These are phyloP conservation scores for Chelmon rostratus DNA, from an alignment of 2,797 vertebrate species.

Conservation along the genomic window DNA sequence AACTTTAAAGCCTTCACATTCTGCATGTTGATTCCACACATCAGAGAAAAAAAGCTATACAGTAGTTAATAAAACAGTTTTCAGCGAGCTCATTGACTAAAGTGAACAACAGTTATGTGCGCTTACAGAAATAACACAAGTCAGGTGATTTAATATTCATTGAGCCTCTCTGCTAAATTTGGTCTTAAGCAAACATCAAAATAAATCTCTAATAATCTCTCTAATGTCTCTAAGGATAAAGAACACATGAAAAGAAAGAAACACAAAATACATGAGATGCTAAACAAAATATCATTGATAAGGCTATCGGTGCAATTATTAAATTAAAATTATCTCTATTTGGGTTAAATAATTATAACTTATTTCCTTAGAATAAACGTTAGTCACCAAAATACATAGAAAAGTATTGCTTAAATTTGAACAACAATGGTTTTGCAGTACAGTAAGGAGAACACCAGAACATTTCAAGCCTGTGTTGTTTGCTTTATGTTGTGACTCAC, in stretches of 20 bases:
- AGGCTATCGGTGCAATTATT: slow-evolving; percentile 65
- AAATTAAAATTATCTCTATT: slow-evolving; percentile 27
- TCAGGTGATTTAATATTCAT: background rate
- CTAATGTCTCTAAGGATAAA: slow-evolving; percentile 9
- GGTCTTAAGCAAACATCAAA: slow-evolving; percentile 37
- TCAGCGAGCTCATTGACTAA: slow-evolving; percentile 20
- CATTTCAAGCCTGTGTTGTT: background rate
- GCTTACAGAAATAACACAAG: slow-evolving; percentile 41
- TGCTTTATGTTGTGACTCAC: background rate
- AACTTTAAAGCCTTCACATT: slow-evolving; percentile 1
- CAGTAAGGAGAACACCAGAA: slow-evolving; percentile 16
- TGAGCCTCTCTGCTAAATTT: slow-evolving; percentile 23
- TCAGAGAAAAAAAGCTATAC: background rate
- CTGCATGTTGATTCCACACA: slow-evolving; percentile 6
- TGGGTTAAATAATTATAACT: background rate
- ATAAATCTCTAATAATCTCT: slow-evolving; percentile 24
- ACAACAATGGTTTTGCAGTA: slow-evolving; percentile 6
- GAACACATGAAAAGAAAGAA: slow-evolving; percentile 26
- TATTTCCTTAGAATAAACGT: slow-evolving; percentile 20
- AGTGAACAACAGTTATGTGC: slow-evolving; percentile 6
- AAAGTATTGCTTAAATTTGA: slow-evolving; percentile 22
- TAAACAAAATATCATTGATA: slow-evolving; percentile 53
- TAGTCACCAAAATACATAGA: slow-evolving; percentile 28
- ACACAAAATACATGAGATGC: slow-evolving; percentile 18
- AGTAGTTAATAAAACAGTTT: slow-evolving; percentile 5